Base-by-base conservation (phyloP, 2,888 invertebrate genomes). In the Minunthozetes semirufus region DNA sequence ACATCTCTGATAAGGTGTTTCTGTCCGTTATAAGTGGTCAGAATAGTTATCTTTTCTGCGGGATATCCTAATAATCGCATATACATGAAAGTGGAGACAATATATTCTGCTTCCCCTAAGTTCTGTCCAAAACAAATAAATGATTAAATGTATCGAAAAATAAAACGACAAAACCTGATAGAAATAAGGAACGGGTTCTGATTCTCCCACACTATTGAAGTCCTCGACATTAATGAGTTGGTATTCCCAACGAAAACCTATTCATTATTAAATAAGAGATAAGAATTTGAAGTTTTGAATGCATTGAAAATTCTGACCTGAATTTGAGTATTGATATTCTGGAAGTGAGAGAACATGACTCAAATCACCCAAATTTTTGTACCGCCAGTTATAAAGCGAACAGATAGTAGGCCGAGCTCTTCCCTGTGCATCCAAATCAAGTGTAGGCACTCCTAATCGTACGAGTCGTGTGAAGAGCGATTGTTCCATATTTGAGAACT, bases 401-500 rank as follows among this genome's bases (percentile, higher is more conserved):
- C 95, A 95, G 79, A 98, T 93, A 79, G 92, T 90, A 0, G 94
- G 89, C 71, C 96, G 87, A 0, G 95, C 92, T 84, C 99, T 89
- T 77, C 99, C 99, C 83, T 99, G 99, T 0, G 94, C 95, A 84
- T 99, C 99, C 76, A 99, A 85, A 82, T 98, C 94, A 0, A 99
- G 93, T 0, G 96, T 95, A 0, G 99, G 98, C 1, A 99, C 96
- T 0, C 97, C 97, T 0, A 99, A 86, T 9, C 97, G 86, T 17
- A 99, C 97, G 82, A 99, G 89, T 78, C 99, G 87, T 0, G 98
- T 95, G 83, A 99, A 99, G 59, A 99, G 86, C 73, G 95, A 95
- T 85, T 99, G 99, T 81, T 99, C 99, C 98, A 99, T 98, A 82
- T 99, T 99, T 74, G 94, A 96, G 84, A 95, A 99, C 83, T 99